phyloP scores from a whole-genome alignment of 1,140 invertebrate genomes.

The Tetramorium simillimum region DNA sequence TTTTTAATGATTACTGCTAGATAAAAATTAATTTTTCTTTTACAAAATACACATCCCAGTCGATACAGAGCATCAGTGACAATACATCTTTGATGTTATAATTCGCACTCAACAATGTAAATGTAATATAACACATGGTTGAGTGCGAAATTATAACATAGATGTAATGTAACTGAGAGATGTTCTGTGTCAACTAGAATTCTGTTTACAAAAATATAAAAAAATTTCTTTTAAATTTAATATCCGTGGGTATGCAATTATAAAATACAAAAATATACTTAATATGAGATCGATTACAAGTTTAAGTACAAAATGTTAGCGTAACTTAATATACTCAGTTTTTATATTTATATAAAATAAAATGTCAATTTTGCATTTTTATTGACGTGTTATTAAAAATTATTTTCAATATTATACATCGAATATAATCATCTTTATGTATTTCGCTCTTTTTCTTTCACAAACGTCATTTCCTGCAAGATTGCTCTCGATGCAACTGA shows the following conservation, averaged over 20 bases:
- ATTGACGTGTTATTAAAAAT: neutral
- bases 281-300: neutral
- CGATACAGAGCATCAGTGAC: no score
- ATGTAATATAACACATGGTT: no score
- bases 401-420: neutral
- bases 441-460: constrained; percentile 29
- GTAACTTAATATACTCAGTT: neutral
- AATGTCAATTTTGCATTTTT: neutral
- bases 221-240: neutral
- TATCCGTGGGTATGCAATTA: neutral
- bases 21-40: neutral
- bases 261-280: neutral
- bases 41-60: neutral
- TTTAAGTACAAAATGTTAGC: neutral
- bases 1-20: neutral
- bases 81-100: no score
- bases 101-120: no score
- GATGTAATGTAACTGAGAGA: no score
- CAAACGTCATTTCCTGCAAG: constrained; percentile 51
- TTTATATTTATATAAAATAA: neutral
- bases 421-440: constrained; percentile 72
- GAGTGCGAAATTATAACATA: no score
- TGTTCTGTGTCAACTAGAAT: no score
- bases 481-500: constrained; percentile 61
- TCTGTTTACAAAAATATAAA: constrained; percentile 7